Base-by-base conservation (phyloP, 2,888 invertebrate species). In the Sphaerophoria taeniata region DNA sequence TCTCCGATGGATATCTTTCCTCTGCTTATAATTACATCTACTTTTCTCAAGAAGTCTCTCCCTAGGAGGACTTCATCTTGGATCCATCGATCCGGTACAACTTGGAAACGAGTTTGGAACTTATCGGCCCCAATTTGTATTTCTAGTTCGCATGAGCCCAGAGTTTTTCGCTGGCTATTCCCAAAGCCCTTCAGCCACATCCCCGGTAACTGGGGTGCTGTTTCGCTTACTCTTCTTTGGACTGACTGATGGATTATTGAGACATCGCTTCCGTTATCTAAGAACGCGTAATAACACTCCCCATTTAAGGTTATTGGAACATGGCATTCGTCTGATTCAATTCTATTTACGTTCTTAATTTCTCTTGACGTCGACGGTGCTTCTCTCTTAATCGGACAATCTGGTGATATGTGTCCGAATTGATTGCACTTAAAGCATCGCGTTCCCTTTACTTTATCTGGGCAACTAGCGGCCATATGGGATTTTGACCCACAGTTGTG, bases 351-450 rank as follows among this genome's bases (percentile, higher is more conserved):
- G 5, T 7, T 7, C 2, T 11, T 43, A 5, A 43, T 43, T 2
- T 11, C 39, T 43, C 39, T 43, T 43, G 39, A 43, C 5, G 36
- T 36, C 36, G 36, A 36, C 7, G 39, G 39, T 7, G 7, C 11
- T 7, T 43, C 39, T 9, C 11, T 43, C 7, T 51, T 51, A 6
- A 51, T 16, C 11, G 56, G 71, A 14, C 71, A 71, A 16, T 31
- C 4, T 12, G 55, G 14, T 0, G 45, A 71, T 39, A 71, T 71
- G 45, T 71, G 71, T 0, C 71, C 71, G 33, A 58, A 71, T 12
- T 71, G 43, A 11, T 58, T 58, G n/a, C 72, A 60, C n/a, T 56
- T 58, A 34, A 72, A 72, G 33, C 72, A 72, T 12, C 58, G 16
- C 5, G 72, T 34, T 24, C 60, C 72, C 31, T 72, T 72, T n/a